Percentiles rank a stretch among this genome's conserved stretches.
Conservation (phyloP, 2,888 invertebrate species). For the Galerucella pusilla region DNA sequence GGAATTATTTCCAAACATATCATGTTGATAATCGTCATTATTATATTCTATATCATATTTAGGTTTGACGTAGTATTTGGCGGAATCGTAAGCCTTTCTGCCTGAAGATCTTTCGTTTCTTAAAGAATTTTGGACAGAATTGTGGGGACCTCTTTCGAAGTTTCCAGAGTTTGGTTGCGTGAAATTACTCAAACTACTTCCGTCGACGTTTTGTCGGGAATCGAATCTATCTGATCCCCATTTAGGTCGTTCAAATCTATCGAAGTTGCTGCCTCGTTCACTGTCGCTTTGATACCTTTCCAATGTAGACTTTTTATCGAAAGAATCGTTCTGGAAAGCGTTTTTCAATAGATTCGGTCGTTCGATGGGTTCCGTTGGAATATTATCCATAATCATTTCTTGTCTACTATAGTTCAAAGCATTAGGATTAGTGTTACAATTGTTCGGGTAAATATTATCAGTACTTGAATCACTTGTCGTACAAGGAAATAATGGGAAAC, state of each 20-base stretch:
- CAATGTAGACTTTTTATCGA: slow-evolving; percentile 73
- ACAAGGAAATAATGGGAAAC: slow-evolving; percentile 84
- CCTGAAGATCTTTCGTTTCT: slow-evolving; percentile 58
- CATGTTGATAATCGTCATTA: slow-evolving; percentile 60
- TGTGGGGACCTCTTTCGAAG: slow-evolving; percentile 57
- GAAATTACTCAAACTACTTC: slow-evolving; percentile 57
- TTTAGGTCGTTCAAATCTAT: slow-evolving; percentile 71
- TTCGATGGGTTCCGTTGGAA: slow-evolving; percentile 65
- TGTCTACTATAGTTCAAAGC: slow-evolving; percentile 81
- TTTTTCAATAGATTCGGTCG: slow-evolving; percentile 69
- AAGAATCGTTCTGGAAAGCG: slow-evolving; percentile 72
- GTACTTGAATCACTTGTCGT: slow-evolving; percentile 87
- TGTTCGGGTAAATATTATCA: slow-evolving; percentile 86
- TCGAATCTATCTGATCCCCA: slow-evolving; percentile 70
- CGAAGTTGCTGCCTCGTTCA: slow-evolving; percentile 66
- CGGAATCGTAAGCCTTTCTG: slow-evolving; percentile 59
- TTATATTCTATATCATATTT: slow-evolving; percentile 61
- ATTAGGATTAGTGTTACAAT: slow-evolving; percentile 87
- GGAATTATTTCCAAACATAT: slow-evolving; percentile 62
- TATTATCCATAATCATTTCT: slow-evolving; percentile 65
- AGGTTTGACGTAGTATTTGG: slow-evolving; percentile 62
- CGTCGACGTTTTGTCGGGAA: slow-evolving; percentile 66
- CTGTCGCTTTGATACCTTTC: slow-evolving; percentile 72
- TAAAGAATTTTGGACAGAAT: slow-evolving; percentile 55
- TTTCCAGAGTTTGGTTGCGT: slow-evolving; percentile 57